Conservation (phyloP, 92 coral and sea anemone species). For the Desmophyllum pertusum region DNA sequence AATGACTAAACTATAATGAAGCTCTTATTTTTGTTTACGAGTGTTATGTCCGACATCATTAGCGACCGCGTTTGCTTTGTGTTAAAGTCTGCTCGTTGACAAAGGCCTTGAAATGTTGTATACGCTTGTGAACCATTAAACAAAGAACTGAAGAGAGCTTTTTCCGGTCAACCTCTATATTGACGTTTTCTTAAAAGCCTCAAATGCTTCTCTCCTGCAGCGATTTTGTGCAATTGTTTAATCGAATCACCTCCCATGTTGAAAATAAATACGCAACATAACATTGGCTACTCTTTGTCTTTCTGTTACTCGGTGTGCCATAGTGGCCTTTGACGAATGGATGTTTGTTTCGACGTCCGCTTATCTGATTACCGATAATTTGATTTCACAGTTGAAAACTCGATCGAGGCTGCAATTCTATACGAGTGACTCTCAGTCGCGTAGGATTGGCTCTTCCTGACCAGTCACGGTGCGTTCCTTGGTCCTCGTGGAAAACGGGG, state of each 20-base stretch:
- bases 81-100: neutral
- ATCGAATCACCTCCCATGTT: constrained; percentile 1
- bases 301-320: neutral
- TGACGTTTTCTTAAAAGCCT: neutral
- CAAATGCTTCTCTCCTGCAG: constrained; percentile 39
- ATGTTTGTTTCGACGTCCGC: neutral
- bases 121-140: constrained; percentile 19
- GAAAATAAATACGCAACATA: constrained; percentile 9
- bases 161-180: constrained; percentile 26
- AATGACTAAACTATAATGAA: neutral
- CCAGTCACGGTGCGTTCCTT: neutral
- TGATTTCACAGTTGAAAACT: constrained; percentile 25
- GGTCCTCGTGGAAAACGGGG: neutral
- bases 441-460: neutral
- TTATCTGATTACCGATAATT: constrained; percentile 24
- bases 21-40: constrained; percentile 2
- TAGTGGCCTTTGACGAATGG: neutral
- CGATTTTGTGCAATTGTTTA: constrained; percentile 36
- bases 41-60: neutral
- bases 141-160: constrained; percentile 19
- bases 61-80: neutral
- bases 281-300: neutral
- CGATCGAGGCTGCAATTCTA: constrained; percentile 20
- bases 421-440: too few relatives aligned
- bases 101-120: constrained; percentile 15